Evolutionary conservation across 2,888 invertebrate genomes (phyloP), one percentile per base, ranked within the genome.

Genomic region (Synergus gifuensis): DNA sequence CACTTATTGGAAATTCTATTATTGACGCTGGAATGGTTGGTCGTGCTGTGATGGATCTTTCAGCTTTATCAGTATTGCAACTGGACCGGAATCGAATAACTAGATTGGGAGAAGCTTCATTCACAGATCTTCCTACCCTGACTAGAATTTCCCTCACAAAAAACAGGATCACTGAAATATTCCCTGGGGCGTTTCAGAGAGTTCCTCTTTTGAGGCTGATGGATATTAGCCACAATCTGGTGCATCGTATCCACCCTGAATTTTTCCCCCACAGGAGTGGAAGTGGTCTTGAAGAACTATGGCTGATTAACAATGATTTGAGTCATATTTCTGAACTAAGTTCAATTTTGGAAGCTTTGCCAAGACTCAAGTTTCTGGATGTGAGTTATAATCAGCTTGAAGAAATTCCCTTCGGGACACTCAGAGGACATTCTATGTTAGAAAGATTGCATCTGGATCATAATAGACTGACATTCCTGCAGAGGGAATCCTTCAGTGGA

Each of bases 21-120:
- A 93, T 94, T 12, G 97, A 97, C 89, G 96, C 96, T 14, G 95
- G 95, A n/a, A 96, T 97, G 95, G 94, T 97, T 12, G 97, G 97
- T 4, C 94, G 96, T 85, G 96, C 96, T 14, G 94, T 95, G 16
- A 94, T 96, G 90, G 97, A 97, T 87, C 93, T 97, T 73, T 95
- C 95, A n/a, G 94, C 94, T 80, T 91, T 98, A 46, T 94, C 96
- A 76, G 94, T 94, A 42, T 91, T 98, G 49, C 94, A 95, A 81
- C 92, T 98, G 16, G 96, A 96, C 88, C 92, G 94, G 78, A 98
- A 98, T 89, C 92, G 93, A 44, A 95, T 97, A 77, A 95, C 94
- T 80, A 94, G 95, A 83, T 92, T 98, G 54, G 94, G 93, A 54
- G 97, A 97, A 92, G 97, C 95, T 0, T 95, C 96, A 0, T 97